Evolutionary conservation across 2,113 vertebrate species (phyloP).

Genomic region (Campylomormyrus tamandua): DNA sequence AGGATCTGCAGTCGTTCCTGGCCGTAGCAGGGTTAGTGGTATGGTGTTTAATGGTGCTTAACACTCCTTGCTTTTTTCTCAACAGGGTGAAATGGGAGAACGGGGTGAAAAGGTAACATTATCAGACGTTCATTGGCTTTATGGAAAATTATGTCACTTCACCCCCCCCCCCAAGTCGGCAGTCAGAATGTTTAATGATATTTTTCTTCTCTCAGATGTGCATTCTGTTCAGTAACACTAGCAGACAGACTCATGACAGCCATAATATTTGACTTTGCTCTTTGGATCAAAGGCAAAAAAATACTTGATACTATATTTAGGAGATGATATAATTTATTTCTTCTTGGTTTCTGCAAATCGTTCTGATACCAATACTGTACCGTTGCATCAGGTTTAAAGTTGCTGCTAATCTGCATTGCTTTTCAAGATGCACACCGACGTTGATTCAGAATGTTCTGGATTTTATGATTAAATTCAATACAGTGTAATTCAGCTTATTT

Average conservation of each 20-base stretch:
- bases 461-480: not conserved
- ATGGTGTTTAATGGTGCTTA: conserved; percentile 30
- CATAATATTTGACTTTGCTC: conserved; percentile 8
- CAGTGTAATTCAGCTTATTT: not conserved
- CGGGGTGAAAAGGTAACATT: conserved; percentile 85
- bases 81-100: conserved; percentile 87
- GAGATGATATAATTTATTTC: not conserved
- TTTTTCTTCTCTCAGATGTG: conserved; percentile 17
- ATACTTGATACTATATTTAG: not conserved
- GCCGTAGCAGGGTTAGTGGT: not conserved
- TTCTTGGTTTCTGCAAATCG: not conserved
- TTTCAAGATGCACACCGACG: not conserved
- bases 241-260: not conserved
- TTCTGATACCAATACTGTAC: not conserved
- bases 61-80: conserved; percentile 50
- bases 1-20: conserved; percentile 40
- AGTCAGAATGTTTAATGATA: not conserved
- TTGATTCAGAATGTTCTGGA: not conserved
- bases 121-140: conserved; percentile 13
- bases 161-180: not conserved
- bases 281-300: not conserved
- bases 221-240: not conserved
- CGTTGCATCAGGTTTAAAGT: not conserved
- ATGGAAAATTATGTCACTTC: not conserved
- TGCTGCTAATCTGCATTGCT: not conserved